Evolutionary conservation across 64 coral and sea anemone species (phyloP).

Genomic region (Dendronephthya gigantea): DNA sequence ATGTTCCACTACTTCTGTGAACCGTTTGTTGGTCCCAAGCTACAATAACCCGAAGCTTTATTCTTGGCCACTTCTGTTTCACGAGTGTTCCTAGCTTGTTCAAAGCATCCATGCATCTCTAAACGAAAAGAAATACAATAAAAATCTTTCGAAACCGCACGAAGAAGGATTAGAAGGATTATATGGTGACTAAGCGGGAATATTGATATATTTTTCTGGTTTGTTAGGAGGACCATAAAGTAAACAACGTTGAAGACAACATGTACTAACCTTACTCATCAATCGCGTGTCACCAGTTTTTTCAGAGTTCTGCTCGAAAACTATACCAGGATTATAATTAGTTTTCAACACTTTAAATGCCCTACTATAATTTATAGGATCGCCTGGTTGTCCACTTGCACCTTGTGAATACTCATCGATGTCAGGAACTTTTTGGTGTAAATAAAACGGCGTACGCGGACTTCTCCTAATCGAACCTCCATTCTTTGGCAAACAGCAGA

Average conservation of each 20-base stretch:
- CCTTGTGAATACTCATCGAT: slow-evolving; percentile 2
- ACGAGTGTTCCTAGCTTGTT: slow-evolving; percentile 30
- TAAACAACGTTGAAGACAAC: neutral
- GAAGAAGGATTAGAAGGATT: neutral
- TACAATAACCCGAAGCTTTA: neutral
- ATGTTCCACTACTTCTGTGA: neutral
- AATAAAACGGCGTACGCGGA: neutral
- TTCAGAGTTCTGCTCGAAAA: neutral
- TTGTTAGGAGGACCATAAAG: neutral
- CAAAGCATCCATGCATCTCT: slow-evolving; percentile 4
- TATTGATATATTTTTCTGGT: neutral
- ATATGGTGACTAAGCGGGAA: neutral
- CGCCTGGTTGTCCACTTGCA: neutral
- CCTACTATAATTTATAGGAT: neutral
- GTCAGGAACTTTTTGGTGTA: neutral
- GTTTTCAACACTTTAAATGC: neutral
- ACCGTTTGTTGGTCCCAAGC: slow-evolving; percentile 8
- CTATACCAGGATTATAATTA: slow-evolving; percentile 4
- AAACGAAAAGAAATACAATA: neutral
- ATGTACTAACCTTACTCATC: neutral
- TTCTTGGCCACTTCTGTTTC: neutral
- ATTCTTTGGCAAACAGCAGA: neutral
- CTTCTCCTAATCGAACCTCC: neutral
- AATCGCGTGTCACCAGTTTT: neutral
- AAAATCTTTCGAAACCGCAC: neutral